phyloP scores from a whole-genome alignment of 2,113 vertebrate species.

The Glareola pratincola region DNA sequence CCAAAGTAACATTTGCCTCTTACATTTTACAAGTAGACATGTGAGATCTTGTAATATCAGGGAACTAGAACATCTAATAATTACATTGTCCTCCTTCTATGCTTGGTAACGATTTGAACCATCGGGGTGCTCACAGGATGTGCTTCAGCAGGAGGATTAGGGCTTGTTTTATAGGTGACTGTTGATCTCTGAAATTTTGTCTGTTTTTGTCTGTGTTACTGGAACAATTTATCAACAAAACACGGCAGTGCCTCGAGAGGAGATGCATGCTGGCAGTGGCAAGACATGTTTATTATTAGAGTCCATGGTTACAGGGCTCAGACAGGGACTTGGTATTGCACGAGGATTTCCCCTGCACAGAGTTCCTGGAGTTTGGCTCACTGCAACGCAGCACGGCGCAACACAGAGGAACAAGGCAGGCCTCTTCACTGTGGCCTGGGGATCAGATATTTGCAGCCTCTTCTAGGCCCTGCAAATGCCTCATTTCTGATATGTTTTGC shows the following conservation, averaged over 20 bases:
- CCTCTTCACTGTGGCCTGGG: not conserved
- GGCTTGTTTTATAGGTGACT: not conserved
- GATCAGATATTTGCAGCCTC: not conserved
- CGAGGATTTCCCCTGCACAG: not conserved
- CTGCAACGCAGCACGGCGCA: too few species aligned
- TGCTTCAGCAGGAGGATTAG: not conserved
- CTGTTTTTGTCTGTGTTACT: not conserved
- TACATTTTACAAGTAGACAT: not conserved
- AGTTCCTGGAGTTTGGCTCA: not conserved
- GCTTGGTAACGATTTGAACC: not conserved
- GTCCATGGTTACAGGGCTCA: not conserved
- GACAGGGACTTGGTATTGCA: not conserved
- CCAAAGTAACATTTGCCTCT: not conserved
- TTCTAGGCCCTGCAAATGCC: not conserved
- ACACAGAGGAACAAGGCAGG: fast-evolving
- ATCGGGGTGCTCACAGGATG: not conserved
- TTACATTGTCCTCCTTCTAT: not conserved
- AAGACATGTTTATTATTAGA: not conserved
- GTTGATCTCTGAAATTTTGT: not conserved
- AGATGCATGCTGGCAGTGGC: not conserved
- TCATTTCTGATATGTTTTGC: not conserved
- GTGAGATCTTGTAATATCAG: not conserved
- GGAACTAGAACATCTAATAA: not conserved
- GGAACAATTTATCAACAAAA: not conserved
- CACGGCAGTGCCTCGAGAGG: not conserved